Percentiles rank a stretch among this genome's conserved stretches.
Conservation (phyloP, 2,113 vertebrate species). For the Gobiocypris rarus region DNA sequence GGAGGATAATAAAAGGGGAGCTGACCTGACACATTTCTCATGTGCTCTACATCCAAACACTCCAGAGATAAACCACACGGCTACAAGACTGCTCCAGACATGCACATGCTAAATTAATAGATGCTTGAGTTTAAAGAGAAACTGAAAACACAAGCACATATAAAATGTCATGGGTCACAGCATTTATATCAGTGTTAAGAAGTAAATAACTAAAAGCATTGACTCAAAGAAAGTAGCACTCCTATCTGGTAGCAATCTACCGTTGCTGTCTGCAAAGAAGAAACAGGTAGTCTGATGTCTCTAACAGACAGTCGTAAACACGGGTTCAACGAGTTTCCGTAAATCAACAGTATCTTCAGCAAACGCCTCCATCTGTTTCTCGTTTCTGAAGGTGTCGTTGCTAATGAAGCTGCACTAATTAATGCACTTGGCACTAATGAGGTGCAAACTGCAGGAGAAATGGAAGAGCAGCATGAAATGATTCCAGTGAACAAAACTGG, state of each 20-base stretch:
- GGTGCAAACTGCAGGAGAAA: slow-evolving; percentile 58
- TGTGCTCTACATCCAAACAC: slow-evolving; percentile 16
- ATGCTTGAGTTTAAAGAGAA: not conserved
- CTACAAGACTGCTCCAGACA: not conserved
- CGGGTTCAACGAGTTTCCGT: not conserved
- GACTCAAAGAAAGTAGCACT: not conserved
- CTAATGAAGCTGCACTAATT: slow-evolving; percentile 66
- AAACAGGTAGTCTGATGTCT: not conserved
- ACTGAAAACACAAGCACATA: not conserved
- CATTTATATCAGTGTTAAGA: not conserved
- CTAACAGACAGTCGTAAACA: not conserved
- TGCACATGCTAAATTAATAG: not conserved
- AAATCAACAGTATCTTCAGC: slow-evolving; percentile 4
- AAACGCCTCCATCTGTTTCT: slow-evolving; percentile 28
- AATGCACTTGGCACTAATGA: slow-evolving; percentile 68
- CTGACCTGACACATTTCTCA: slow-evolving; percentile 37
- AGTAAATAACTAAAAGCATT: not conserved
- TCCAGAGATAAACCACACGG: not conserved
- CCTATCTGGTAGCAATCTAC: no score
- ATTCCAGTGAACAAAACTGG: not conserved
- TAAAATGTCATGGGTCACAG: not conserved
- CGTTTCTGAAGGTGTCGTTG: slow-evolving; percentile 44
- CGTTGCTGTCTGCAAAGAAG: not conserved
- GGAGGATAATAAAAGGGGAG: slow-evolving; percentile 20
- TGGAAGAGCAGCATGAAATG: slow-evolving; percentile 16